Base-by-base conservation (phyloP, 1,140 invertebrate species). In the Semibalanus balanoides region DNA sequence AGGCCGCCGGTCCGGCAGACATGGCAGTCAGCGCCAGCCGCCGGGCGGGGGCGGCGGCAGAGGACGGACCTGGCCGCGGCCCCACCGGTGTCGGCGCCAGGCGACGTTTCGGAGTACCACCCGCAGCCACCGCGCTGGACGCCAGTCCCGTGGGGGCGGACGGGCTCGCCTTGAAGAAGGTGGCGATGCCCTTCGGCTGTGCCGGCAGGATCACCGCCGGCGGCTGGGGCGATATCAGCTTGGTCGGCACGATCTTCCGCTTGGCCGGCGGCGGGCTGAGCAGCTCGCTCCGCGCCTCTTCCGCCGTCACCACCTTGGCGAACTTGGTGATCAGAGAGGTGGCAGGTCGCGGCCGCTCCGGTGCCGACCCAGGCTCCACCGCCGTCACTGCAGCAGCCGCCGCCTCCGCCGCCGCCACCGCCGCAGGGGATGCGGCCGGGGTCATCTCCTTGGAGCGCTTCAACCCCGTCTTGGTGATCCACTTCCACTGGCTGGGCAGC, bases 291-390 rank as follows among this genome's bases (percentile, higher is more conserved):
- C 51, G 51, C 51, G 51, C 83, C 35, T 86, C 85, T 72, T 85
- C 85, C n/a, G 84, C 82, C 0, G 83, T 84, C 27, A 87, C 81
- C 28, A 85, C 86, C 76, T 87, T 86, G 22, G 88, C 85, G 79
- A 86, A 89, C 76, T 88, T 85, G 11, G 87, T 88, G 17, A 89
- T 87, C 80, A 88, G 87, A 1, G 51, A 14, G 14, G 22, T 25
- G 22, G 14, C 51, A 1, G 51, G 11, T 1, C 51, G 51, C 11
- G 51, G 11, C 51, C 51, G 51, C 51, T 64, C 51, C 14, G 51
- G 14, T 1, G 51, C 22, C 11, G 51, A n/a, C n/a, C n/a, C n/a
- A n/a, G n/a, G n/a, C n/a, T n/a, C n/a, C n/a, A n/a, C 35, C 5
- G 35, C 35, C 35, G 35, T 40, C 35, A 17, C 5, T 17, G 35